These are phyloP conservation scores for Melolontha melolontha DNA, from an alignment of 2,888 invertebrate species.

Conservation along the genomic window DNA sequence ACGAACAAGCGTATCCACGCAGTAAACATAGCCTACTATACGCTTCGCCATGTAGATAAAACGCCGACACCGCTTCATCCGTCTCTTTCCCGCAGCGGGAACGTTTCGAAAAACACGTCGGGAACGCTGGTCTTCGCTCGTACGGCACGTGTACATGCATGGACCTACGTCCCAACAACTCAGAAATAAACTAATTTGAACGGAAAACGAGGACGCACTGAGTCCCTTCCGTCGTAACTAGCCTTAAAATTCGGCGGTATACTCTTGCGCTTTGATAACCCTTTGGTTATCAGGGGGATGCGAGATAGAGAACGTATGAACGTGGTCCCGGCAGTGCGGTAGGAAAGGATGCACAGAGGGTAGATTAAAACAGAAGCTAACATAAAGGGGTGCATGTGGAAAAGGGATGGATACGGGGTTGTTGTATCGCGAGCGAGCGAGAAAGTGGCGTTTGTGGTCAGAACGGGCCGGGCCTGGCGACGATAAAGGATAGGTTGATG, in stretches of 20 bases:
- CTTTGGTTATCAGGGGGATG: conserved; percentile 65
- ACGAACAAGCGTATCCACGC: conserved; percentile 59
- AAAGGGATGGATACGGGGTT: conserved; percentile 64
- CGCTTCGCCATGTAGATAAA: conserved; percentile 49
- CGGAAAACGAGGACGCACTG: conserved; percentile 46
- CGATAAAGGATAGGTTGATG: conserved; percentile 76
- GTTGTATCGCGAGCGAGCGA: conserved; percentile 68
- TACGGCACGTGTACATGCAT: conserved; percentile 54
- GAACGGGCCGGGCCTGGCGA: conserved; percentile 77
- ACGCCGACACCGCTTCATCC: conserved; percentile 57
- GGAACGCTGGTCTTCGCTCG: conserved; percentile 62
- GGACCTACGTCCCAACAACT: conserved; percentile 46
- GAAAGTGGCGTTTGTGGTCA: conserved; percentile 76
- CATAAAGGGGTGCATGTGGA: conserved; percentile 64
- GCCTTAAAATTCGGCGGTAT: conserved; percentile 59
- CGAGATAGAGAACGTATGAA: conserved; percentile 45
- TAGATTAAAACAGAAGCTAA: conserved; percentile 66
- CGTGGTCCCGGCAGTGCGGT: conserved; percentile 43
- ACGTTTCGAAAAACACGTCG: conserved; percentile 53
- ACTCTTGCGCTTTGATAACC: conserved; percentile 66
- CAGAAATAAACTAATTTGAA: conserved; percentile 44
- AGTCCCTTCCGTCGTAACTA: conserved; percentile 56
- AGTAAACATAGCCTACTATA: conserved; percentile 58
- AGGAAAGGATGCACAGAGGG: conserved; percentile 59
- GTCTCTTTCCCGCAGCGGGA: conserved; percentile 59